Conservation (phyloP, 2,888 invertebrate genomes). For the Odontothrips loti region DNA sequence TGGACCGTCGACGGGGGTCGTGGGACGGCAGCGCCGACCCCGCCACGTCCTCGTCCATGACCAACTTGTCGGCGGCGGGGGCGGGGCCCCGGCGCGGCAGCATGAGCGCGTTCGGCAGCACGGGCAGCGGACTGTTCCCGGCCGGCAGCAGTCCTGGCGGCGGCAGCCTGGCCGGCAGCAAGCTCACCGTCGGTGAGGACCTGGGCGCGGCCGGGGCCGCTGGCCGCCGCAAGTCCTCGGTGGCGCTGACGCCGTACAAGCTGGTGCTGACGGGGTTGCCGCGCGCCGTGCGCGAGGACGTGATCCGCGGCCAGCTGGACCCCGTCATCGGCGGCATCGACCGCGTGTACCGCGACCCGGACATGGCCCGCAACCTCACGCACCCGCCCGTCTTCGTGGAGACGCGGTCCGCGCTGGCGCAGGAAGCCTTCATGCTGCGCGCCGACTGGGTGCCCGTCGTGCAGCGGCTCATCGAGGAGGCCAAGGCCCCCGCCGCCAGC, state of each 20-base stretch:
- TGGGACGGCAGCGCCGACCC: background rate
- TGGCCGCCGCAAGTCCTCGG: background rate
- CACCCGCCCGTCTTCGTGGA: constrained; percentile 18
- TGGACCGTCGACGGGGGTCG: background rate
- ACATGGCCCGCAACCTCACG: constrained; percentile 1
- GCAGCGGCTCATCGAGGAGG: constrained; percentile 6
- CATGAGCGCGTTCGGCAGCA: background rate
- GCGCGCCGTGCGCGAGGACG: constrained; percentile 12
- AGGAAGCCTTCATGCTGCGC: constrained; percentile 13
- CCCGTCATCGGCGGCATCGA: background rate
- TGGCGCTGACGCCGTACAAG: background rate
- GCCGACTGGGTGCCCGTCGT: constrained; percentile 18
- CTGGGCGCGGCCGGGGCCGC: background rate
- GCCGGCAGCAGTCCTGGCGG: background rate
- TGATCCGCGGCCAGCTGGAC: background rate
- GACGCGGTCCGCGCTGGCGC: background rate
- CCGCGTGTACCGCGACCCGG: constrained; percentile 7
- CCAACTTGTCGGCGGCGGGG: background rate
- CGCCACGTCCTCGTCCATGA: background rate
- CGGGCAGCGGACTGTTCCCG: background rate
- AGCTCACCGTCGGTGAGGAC: background rate
- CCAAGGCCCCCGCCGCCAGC: background rate
- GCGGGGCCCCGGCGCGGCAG: constrained; percentile 10
- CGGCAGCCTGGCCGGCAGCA: constrained; percentile 6
- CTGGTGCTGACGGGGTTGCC: constrained; percentile 9